phyloP scores from a whole-genome alignment of 2,797 vertebrate genomes.

The Cossypha caffra region DNA sequence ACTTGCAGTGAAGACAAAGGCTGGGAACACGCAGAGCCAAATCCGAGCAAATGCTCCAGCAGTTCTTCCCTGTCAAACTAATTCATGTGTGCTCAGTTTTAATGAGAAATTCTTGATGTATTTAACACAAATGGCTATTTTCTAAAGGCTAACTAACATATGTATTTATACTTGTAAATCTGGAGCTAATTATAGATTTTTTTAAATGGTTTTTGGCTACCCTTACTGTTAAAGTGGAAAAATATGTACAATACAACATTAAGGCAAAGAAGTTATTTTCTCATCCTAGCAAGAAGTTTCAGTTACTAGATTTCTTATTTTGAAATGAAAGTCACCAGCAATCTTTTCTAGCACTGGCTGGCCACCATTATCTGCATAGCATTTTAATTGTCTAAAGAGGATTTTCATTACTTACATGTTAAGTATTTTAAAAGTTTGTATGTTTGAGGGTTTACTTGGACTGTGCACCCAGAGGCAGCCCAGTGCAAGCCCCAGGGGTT shows the following conservation, averaged over 20 bases:
- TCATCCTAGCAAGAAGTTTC: not conserved
- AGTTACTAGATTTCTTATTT: not conserved
- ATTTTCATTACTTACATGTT: not conserved
- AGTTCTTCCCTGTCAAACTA: slow-evolving; percentile 8
- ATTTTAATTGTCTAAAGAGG: not conserved
- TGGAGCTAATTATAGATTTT: slow-evolving; percentile 15
- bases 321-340: not conserved
- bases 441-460: not conserved
- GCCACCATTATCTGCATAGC: not conserved
- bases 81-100: not conserved
- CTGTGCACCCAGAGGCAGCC: not conserved
- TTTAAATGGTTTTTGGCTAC: slow-evolving; percentile 6
- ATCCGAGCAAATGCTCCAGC: not conserved
- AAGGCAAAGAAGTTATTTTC: not conserved
- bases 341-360: not conserved
- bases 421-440: not conserved
- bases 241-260: not conserved
- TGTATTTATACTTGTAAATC: not conserved
- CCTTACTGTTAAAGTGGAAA: not conserved
- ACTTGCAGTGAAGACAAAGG: not conserved
- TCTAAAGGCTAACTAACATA: not conserved
- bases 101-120: slow-evolving; percentile 4
- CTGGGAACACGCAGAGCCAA: not conserved
- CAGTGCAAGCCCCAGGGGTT: not conserved
- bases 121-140: slow-evolving; percentile 37